These are phyloP conservation scores for Amitus sp. DNA, from an alignment of 2,888 invertebrate genomes.

Conservation along the genomic window DNA sequence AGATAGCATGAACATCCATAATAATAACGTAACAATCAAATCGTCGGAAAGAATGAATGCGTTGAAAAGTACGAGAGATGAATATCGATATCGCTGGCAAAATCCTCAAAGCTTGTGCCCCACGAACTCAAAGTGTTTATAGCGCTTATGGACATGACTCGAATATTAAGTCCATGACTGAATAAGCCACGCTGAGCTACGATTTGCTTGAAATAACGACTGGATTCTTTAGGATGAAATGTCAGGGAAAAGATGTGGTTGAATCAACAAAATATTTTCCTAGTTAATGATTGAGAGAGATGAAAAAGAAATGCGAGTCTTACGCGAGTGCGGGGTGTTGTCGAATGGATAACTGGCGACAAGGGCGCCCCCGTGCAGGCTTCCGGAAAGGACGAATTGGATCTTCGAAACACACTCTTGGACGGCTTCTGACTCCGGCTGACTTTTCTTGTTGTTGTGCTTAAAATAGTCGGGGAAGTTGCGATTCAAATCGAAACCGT, in stretches of 20 bases:
- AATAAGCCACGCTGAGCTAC: no score
- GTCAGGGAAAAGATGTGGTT: no score
- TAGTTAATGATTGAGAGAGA: no score
- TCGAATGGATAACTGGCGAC: slow-evolving; percentile 98
- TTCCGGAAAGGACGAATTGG: slow-evolving; percentile 93
- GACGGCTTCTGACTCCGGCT: slow-evolving; percentile 95
- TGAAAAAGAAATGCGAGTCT: no score
- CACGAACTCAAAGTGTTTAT: neutral
- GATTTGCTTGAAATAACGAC: no score
- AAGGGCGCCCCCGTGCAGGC: slow-evolving; percentile 93
- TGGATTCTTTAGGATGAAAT: no score
- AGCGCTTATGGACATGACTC: no score
- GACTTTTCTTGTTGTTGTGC: slow-evolving; percentile 84
- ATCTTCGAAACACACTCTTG: slow-evolving; percentile 94
- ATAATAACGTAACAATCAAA: slow-evolving; percentile 34
- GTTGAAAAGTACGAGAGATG: slow-evolving; percentile 8
- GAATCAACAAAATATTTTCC: no score
- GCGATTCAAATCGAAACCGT: slow-evolving; percentile 91
- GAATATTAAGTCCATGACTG: no score
- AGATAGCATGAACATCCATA: slow-evolving; percentile 58
- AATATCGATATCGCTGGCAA: no score
- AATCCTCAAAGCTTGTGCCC: no score
- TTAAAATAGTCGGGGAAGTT: slow-evolving; percentile 97
- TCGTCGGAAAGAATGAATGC: slow-evolving; percentile 32
- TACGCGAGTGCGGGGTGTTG: slow-evolving; percentile 93